Evolutionary conservation across 1,140 invertebrate species (phyloP), one percentile per base, ranked within the genome.

Genomic region (Scaptodrosophila lebanonensis): DNA sequence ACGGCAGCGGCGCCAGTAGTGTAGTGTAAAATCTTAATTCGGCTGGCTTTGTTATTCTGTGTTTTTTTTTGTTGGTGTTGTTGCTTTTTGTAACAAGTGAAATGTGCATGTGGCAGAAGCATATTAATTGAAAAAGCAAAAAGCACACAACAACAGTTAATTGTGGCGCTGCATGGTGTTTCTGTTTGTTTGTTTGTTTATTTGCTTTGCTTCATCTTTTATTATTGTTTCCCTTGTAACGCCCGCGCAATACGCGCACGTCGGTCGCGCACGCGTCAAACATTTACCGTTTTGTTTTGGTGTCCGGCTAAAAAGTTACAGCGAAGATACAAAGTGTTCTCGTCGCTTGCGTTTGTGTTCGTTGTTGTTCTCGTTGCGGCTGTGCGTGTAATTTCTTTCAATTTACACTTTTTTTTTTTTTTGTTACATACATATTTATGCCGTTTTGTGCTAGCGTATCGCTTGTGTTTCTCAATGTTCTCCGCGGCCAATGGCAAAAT

Each of bases 401-500:
- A 29, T 43, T 59, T 59, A 25, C 8, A 36, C 45, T 63, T 33
- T 12, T 47, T 40, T 35, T 30, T 59, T n/a, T 51, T 18, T 48
- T 18, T 44, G 33, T 47, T 36, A 54, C 2, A 29, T 56, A 25
- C 40, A 29, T 40, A 27, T 40, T 33, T 22, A 45, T 45, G 43
- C 22, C 13, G 15, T 39, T 47, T 22, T 56, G 17, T 38, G 27
- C 15, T 17, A 36, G 29, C 33, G 22, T 12, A 15, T 48, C 36
- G 9, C 11, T 38, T 15, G 30, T 51, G 16, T 2, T 13, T 32
- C 35, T 48, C 58, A 56, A 85, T 85, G 83, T 85, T 85, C 70
- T 83, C 83, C 36, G 63, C 72, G 33, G 36, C 71, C 50, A 84
- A 84, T 65, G 83, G 69, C 15, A 84, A 84, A 84, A 73, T 82